These are phyloP conservation scores for Caenorhabditis brenneri DNA, from an alignment of 1,140 invertebrate species.

Conservation along the genomic window DNA sequence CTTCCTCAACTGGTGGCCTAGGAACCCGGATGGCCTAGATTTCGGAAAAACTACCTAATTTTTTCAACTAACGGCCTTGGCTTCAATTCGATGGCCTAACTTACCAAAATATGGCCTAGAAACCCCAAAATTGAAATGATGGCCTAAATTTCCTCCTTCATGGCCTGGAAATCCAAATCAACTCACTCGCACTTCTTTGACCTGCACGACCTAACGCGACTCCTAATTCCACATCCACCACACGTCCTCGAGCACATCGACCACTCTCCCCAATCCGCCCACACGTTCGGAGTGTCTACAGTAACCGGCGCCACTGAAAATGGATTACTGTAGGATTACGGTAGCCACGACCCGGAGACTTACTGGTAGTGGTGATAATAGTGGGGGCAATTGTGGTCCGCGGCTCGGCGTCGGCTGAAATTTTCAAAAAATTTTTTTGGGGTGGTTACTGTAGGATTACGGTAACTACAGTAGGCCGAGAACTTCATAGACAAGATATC, in stretches of 20 bases:
- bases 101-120: not conserved
- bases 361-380: conserved; percentile 26
- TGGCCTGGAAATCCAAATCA: too few species aligned
- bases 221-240: conserved; percentile 66
- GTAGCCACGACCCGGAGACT: not conserved
- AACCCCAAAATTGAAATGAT: too few species aligned
- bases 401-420: conserved; percentile 40
- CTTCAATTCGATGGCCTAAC: too few species aligned
- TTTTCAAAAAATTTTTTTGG: too few species aligned
- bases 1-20: too few species aligned
- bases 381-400: conserved; percentile 37
- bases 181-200: conserved; percentile 64
- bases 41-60: too few species aligned
- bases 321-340: not conserved
- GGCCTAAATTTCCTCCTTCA: too few species aligned
- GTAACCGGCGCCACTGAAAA: conserved; percentile 50
- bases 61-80: too few species aligned
- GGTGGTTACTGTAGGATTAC: too few species aligned
- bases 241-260: conserved; percentile 64
- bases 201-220: conserved; percentile 59
- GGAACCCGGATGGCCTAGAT: too few species aligned
- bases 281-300: conserved; percentile 51
- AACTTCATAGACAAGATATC: too few species aligned
- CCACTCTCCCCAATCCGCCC: conserved; percentile 59
- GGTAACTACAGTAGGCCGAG: too few species aligned